A percentile compares a stretch with the other conserved stretches of the same genome.
Evolutionary conservation across 2,113 vertebrate genomes (phyloP).

Genomic region (Pholis gunnellus): DNA sequence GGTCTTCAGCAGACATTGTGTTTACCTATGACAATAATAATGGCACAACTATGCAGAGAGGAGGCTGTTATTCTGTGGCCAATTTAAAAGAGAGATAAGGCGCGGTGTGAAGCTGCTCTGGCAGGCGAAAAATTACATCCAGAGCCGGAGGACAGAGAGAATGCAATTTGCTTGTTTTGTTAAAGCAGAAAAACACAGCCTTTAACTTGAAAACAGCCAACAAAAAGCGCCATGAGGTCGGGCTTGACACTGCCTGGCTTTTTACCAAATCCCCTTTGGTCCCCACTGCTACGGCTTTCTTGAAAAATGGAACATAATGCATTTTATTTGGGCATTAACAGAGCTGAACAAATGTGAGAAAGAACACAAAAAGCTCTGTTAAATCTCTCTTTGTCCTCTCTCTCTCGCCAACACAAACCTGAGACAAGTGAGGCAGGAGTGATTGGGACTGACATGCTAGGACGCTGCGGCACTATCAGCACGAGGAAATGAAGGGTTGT

Average conservation of each 20-base stretch:
- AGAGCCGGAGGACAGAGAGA: conserved; percentile 58
- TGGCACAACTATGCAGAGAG: conserved; percentile 30
- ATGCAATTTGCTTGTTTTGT: conserved; percentile 71
- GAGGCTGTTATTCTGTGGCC: conserved; percentile 44
- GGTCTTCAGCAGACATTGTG: conserved; percentile 23
- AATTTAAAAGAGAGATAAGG: conserved; percentile 65
- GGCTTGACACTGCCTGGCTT: conserved; percentile 20
- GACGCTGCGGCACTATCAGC: conserved; percentile 14
- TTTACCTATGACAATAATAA: conserved; percentile 61
- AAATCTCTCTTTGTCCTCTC: conserved; percentile 16
- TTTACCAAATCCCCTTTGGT: conserved; percentile 16
- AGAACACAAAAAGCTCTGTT: conserved; percentile 8
- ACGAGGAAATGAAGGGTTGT: conserved; percentile 54
- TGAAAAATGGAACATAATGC: conserved; percentile 55
- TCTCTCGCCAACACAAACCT: conserved; percentile 7
- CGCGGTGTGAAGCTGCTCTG: conserved; percentile 37
- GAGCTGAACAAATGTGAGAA: background rate
- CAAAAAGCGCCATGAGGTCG: conserved; percentile 52
- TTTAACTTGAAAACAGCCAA: conserved; percentile 45
- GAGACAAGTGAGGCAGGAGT: conserved; percentile 37
- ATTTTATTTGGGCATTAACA: conserved; percentile 33
- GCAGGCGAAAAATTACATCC: conserved; percentile 52
- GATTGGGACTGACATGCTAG: conserved; percentile 54
- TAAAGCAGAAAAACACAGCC: conserved; percentile 51
- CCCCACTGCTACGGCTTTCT: conserved; percentile 5